Percentiles rank a stretch among this genome's conserved stretches.
Evolutionary conservation across 2,888 invertebrate species (phyloP).

Genomic region (Itoplectis maculator): DNA sequence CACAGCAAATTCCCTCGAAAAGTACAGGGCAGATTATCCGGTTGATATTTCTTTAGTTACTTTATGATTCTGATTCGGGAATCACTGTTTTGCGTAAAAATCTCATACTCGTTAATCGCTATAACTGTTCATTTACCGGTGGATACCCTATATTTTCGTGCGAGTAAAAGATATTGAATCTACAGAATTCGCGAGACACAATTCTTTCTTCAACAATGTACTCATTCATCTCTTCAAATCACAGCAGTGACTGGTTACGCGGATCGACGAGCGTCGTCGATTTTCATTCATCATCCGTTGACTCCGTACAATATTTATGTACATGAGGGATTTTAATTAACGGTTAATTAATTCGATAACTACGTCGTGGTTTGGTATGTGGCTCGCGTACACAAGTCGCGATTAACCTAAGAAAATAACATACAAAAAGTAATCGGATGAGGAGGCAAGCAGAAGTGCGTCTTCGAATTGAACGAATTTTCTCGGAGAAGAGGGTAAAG

Average conservation of each 20-base stretch:
- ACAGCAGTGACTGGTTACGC: conserved; percentile 18
- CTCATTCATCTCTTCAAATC: conserved; percentile 40
- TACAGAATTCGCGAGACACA: not conserved
- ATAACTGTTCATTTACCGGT: too few species aligned
- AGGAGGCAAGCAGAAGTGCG: conserved; percentile 43
- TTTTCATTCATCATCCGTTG: conserved; percentile 16
- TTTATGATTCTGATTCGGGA: too few species aligned
- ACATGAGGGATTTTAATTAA: conserved; percentile 43
- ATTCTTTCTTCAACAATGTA: conserved; percentile 9
- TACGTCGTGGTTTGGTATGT: conserved; percentile 66
- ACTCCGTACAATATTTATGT: conserved; percentile 53
- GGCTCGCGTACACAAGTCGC: conserved; percentile 63
- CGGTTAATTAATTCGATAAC: conserved; percentile 52
- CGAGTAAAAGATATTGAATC: not conserved
- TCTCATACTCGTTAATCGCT: too few species aligned
- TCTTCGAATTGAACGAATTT: conserved; percentile 40
- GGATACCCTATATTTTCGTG: not conserved
- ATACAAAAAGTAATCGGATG: not conserved
- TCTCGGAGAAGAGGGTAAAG: conserved; percentile 8
- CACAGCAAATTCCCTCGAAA: too few species aligned
- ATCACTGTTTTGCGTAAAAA: too few species aligned
- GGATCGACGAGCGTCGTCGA: conserved; percentile 1
- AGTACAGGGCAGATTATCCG: too few species aligned
- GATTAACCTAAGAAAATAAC: conserved; percentile 56
- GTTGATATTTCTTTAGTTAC: too few species aligned